These are phyloP conservation scores for Catharus bicknelli DNA, from an alignment of 2,113 vertebrate genomes.

Conservation along the genomic window DNA sequence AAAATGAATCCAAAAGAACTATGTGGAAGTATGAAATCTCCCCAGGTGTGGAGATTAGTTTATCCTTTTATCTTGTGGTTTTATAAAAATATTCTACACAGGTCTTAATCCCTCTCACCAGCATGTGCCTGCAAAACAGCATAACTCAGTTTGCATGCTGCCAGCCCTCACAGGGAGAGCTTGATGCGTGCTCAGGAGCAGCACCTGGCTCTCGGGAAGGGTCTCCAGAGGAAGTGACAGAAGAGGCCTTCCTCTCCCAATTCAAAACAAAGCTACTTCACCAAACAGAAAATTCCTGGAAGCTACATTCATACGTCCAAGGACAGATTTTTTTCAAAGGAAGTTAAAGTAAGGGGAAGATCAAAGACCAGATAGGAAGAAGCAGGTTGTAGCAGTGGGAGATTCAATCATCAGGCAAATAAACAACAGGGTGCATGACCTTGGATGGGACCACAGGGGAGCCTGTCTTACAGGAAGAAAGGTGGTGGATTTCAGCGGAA, in stretches of 20 bases:
- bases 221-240: constrained; percentile 18
- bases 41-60: not conserved
- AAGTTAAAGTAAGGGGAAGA: constrained; percentile 28
- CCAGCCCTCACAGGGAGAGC: not conserved
- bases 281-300: constrained; percentile 58
- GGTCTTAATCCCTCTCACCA: not conserved
- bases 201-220: constrained; percentile 6
- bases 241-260: not conserved
- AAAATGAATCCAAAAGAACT: not conserved
- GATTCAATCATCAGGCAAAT: constrained; percentile 37
- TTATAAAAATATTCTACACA: not conserved
- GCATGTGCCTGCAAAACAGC: not conserved
- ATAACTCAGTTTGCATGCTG: fast-evolving
- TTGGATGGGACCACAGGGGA: not conserved
- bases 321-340: constrained; percentile 42
- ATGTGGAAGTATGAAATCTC: not conserved
- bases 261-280: constrained; percentile 36
- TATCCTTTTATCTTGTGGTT: not conserved
- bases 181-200: not conserved
- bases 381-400: constrained; percentile 36
- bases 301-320: constrained; percentile 27
- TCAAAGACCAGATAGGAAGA: constrained; percentile 55
- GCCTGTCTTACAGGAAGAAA: not conserved
- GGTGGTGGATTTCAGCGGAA: constrained; percentile 19
- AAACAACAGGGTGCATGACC: constrained; percentile 28